These are phyloP conservation scores for Enchytraeus crypticus DNA, from an alignment of 2,888 invertebrate genomes.

Conservation along the genomic window DNA sequence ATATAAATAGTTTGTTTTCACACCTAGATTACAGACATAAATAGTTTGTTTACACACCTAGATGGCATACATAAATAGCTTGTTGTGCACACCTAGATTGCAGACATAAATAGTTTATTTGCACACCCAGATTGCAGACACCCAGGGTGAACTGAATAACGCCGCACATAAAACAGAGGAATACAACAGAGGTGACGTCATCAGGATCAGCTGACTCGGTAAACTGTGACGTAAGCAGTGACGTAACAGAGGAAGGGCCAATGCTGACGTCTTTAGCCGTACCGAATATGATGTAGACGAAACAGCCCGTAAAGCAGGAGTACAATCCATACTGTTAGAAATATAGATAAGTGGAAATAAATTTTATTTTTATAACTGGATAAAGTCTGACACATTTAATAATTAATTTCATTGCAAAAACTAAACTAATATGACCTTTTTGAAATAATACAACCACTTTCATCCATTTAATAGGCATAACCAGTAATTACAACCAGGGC, in stretches of 20 bases:
- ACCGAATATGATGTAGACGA: slow-evolving; percentile 80
- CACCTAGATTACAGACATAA: too few relatives aligned
- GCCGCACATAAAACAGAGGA: slow-evolving; percentile 42
- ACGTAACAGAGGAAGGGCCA: slow-evolving; percentile 87
- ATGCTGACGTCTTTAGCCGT: slow-evolving; percentile 85
- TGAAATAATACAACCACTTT: too few relatives aligned
- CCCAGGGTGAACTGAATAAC: slow-evolving; percentile 44
- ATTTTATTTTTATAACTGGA: background rate
- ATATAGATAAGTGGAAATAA: too few relatives aligned
- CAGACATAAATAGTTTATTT: too few relatives aligned
- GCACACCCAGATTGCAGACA: slow-evolving; percentile 44
- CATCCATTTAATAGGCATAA: too few relatives aligned
- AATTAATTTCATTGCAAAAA: too few relatives aligned
- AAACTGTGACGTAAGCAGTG: slow-evolving; percentile 62
- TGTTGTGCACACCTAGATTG: too few relatives aligned
- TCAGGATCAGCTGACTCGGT: slow-evolving; percentile 27
- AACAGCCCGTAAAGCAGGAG: slow-evolving; percentile 80
- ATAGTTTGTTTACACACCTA: too few relatives aligned
- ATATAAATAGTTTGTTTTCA: too few relatives aligned
- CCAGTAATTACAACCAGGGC: too few relatives aligned
- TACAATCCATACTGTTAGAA: slow-evolving; percentile 82
- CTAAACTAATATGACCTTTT: too few relatives aligned
- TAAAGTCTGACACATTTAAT: background rate
- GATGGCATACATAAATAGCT: too few relatives aligned
- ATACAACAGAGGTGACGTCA: slow-evolving; percentile 40